Evolutionary conservation across 2,888 invertebrate species (phyloP).

Genomic region (Uloborus plumipes): DNA sequence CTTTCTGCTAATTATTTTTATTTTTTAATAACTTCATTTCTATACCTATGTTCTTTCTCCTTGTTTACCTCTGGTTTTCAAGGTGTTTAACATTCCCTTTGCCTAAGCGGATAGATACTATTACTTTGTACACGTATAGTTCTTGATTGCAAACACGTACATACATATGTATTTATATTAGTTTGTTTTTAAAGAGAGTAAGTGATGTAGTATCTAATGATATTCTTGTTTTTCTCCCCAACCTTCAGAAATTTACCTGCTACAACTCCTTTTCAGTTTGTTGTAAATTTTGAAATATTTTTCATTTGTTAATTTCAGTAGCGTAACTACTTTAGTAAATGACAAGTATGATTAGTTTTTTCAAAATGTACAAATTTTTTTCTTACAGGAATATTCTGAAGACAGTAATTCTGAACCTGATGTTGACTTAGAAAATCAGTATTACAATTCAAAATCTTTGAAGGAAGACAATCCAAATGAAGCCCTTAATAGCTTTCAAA

Average conservation of each 20-base stretch:
- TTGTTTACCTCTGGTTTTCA: too few relatives aligned
- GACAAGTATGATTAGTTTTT: background rate
- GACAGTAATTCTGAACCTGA: slow-evolving; percentile 99
- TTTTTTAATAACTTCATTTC: too few relatives aligned
- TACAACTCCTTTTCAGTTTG: background rate
- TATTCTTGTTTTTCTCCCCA: too few relatives aligned
- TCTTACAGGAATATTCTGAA: slow-evolving; percentile 93
- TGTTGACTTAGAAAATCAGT: slow-evolving; percentile 99
- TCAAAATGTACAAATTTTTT: slow-evolving; percentile 14
- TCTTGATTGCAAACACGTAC: too few relatives aligned
- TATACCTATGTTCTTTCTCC: too few relatives aligned
- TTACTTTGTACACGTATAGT: too few relatives aligned
- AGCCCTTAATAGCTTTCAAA: slow-evolving; percentile 87
- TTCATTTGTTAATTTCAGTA: background rate
- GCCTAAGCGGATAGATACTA: too few relatives aligned
- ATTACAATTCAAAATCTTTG: slow-evolving; percentile 93
- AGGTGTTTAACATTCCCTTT: too few relatives aligned
- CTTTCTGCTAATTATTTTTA: too few relatives aligned
- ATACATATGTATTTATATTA: too few relatives aligned
- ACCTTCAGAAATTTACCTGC: background rate
- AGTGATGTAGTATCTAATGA: background rate
- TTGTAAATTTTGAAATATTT: background rate
- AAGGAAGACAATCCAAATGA: slow-evolving; percentile 96
- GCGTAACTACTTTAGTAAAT: too few relatives aligned
- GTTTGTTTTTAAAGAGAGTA: too few relatives aligned